Evolutionary conservation across 2,113 vertebrate species (phyloP).

Genomic region (Ondatra zibethicus): DNA sequence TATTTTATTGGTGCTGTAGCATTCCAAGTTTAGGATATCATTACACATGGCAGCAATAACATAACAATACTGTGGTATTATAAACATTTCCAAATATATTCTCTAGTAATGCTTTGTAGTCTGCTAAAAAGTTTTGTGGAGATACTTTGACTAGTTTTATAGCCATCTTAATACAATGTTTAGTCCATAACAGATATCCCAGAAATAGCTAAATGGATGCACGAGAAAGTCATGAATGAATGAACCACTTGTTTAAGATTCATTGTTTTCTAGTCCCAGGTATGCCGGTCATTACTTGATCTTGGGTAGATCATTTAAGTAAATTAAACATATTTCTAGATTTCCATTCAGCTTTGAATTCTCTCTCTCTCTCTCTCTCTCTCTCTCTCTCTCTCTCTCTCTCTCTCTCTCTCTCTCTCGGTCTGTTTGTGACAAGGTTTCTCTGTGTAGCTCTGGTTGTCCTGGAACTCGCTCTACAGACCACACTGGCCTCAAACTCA

Average conservation of each 20-base stretch:
- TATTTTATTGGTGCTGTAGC: background rate
- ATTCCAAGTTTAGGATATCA: slow-evolving; percentile 12
- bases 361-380: too few species aligned
- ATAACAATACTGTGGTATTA: slow-evolving; percentile 20
- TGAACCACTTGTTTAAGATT: slow-evolving; percentile 32
- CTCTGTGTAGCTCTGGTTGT: background rate
- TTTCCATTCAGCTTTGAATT: background rate
- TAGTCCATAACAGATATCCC: background rate
- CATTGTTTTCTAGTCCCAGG: background rate
- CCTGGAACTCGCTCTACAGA: background rate
- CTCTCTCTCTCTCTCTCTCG: too few species aligned
- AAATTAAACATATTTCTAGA: slow-evolving; percentile 11
- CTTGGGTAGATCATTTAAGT: slow-evolving; percentile 23
- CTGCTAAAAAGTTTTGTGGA: background rate
- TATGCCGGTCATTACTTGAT: background rate
- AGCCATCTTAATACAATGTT: background rate
- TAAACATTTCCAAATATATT: slow-evolving; percentile 51
- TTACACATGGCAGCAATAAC: background rate
- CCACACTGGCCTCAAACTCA: background rate
- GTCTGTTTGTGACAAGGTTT: background rate
- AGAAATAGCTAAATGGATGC: slow-evolving; percentile 5
- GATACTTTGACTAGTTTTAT: background rate
- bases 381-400: too few species aligned
- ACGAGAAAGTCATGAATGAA: background rate
- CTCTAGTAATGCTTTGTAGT: background rate